Evolutionary conservation across 2,797 vertebrate species (phyloP), one percentile per base, ranked within the genome.

Genomic region (Hoplostethus atlanticus): DNA sequence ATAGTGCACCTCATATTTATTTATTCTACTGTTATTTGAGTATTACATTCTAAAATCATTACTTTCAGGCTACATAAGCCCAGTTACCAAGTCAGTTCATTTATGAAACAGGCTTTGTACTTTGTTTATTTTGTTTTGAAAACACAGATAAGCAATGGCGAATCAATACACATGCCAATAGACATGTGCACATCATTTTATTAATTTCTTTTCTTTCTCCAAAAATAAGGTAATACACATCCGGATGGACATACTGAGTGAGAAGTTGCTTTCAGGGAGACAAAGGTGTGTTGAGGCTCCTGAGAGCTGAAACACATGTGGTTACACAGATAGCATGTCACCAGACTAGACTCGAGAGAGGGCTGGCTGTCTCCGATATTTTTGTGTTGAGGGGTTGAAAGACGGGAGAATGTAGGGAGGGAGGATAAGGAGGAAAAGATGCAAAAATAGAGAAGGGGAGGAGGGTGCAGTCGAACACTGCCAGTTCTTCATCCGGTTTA

Each of bases 391-490:
- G 59, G 69, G 84, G 71, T 44, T 66, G 71, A 59, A 72, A 59
- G 55, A 74, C 31, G 59, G 69, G 68, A 69, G 67, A 44, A 57
- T 47, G 58, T 56, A 36, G 52, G 57, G 64, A 42, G 70, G 58
- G 62, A 0, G 64, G 53, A 13, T 42, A 71, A 75, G 79, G 76
- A 81, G 77, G 80, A 84, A 73, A 70, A 75, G 77, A 83, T 79
- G 78, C 79, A 89, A 73, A 88, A 89, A 85, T 79, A 81, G 79
- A 71, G 68, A 55, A 66, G 62, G 72, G 57, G 77, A 73, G 77
- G 85, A 70, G 73, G 68, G 68, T 76, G 77, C 68, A 55, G 63
- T 65, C 84, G 66, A 75, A 76, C 57, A 62, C 67, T 80, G 71
- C 80, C 69, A 71, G 74, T 79, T 81, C 75, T 78, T 72, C 77